Evolutionary conservation across 1,140 invertebrate species (phyloP), one percentile per base, ranked within the genome.

Genomic region (Aphaenogaster rudis): DNA sequence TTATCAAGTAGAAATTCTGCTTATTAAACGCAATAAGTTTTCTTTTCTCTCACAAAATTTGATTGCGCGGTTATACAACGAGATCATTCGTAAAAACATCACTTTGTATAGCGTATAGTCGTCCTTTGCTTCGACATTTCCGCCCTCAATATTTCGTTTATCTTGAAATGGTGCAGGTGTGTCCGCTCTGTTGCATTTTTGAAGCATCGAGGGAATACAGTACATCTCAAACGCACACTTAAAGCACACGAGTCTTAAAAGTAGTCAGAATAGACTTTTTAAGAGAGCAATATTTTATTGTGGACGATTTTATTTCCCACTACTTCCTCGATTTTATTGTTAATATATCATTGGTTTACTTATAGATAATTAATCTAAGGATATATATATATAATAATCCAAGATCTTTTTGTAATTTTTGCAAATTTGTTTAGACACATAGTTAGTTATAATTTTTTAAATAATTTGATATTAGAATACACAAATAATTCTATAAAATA

Each of bases 81-180:
- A 48, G 28, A 63, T 78, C 28, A 42, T 33, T 63, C 21, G 15
- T 11, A 15, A 78, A 54, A 48, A 78, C 13, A 59, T 61, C 39
- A 63, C 9, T 36, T 54, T 8, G 9, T 63, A 39, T 3, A 45
- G 28, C 36, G 36, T 21, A 42, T 45, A 39, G n/a, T 36, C 15
- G 28, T 9, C 13, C 15, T 54, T 61, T 45, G 15, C 28, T 78
- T 63, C 57, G 57, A 63, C 54, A 45, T 61, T 61, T 77, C 39
- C 72, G 54, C 5, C 13, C 3, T 45, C 52, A 21, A 76, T 39
- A 45, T 78, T 63, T 78, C 42, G 57, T 78, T 78, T 78, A 78
- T 59, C 76, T 78, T 78, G 42, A 48, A 63, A 63, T 33, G 21
- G n/a, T 28, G 9, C 42, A n/a, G 42, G 9, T 28, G 42, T 54